Percentiles rank a stretch among this genome's conserved stretches.
phyloP scores from a whole-genome alignment of 2,797 vertebrate species.

The Pachyuromys duprasi region DNA sequence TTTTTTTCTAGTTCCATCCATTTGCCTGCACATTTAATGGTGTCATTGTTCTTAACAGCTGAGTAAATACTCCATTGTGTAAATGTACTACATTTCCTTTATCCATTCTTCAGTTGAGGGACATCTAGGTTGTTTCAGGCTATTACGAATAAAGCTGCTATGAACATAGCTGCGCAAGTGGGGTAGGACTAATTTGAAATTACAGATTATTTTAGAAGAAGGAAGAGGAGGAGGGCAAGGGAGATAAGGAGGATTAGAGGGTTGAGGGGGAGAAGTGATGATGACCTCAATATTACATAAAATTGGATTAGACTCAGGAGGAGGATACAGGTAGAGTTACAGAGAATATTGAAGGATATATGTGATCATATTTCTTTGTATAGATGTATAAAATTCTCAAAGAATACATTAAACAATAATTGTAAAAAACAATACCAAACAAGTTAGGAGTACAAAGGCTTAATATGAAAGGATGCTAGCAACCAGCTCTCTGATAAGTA shows the following conservation, averaged over 20 bases:
- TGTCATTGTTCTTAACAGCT: not conserved
- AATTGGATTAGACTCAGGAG: not conserved
- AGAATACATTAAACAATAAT: not conserved
- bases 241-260: not conserved
- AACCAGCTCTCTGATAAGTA: slow-evolving; percentile 76
- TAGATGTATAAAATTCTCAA: not conserved
- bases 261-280: not conserved
- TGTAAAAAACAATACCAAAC: not conserved
- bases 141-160: not conserved
- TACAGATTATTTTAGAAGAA: not conserved
- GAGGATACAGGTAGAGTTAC: not conserved
- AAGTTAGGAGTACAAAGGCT: not conserved
- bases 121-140: not conserved
- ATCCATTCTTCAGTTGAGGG: not conserved
- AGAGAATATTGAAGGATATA: not conserved
- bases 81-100: not conserved
- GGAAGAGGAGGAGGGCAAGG: not conserved
- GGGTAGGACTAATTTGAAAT: not conserved
- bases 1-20: not conserved
- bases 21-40: not conserved
- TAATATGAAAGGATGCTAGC: not conserved
- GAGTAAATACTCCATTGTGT: not conserved
- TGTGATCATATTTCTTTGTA: not conserved
- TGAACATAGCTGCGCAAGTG: not conserved
- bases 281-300: not conserved